Percentiles rank a stretch among this genome's conserved stretches.
These are phyloP conservation scores for Periplaneta americana DNA, from an alignment of 1,140 invertebrate species.

Conservation along the genomic window DNA sequence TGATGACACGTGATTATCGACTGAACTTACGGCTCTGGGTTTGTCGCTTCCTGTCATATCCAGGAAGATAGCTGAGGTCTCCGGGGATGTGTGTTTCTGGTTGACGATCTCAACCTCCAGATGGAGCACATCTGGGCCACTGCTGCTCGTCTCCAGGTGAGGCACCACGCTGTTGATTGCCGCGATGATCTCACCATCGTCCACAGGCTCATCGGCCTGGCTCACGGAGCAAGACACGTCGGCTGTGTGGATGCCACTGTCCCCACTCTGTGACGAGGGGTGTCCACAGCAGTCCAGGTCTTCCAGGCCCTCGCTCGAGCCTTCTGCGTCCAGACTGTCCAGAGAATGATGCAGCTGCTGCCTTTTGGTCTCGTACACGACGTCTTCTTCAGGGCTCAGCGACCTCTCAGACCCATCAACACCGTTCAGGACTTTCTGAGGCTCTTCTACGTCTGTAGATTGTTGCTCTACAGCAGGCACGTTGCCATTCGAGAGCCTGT, in stretches of 20 bases:
- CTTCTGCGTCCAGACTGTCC: constrained; percentile 53
- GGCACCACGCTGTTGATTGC: not conserved
- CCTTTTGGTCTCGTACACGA: constrained; percentile 25
- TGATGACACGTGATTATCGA: not conserved
- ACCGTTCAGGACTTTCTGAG: not conserved
- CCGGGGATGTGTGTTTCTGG: no score
- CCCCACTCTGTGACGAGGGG: constrained; percentile 38
- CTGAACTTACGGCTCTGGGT: not conserved
- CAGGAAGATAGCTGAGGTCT: not conserved
- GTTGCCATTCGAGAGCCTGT: constrained; percentile 2
- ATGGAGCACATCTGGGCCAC: not conserved
- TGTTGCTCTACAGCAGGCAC: constrained; percentile 19
- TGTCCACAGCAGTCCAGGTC: constrained; percentile 47
- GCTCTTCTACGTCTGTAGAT: not conserved
- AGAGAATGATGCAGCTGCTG: constrained; percentile 46
- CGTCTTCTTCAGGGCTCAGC: constrained; percentile 35
- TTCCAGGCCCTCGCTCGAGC: constrained; percentile 48
- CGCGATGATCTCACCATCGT: constrained; percentile 13
- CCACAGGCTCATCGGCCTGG: constrained; percentile 59
- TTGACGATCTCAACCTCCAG: not conserved
- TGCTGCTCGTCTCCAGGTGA: not conserved
- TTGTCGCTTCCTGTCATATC: not conserved
- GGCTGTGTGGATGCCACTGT: constrained; percentile 74
- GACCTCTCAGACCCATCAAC: constrained; percentile 30
- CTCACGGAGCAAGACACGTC: constrained; percentile 71